Percentiles rank a stretch among this genome's conserved stretches.
phyloP scores from a whole-genome alignment of 2,888 invertebrate species.

The Andricus curvator region DNA sequence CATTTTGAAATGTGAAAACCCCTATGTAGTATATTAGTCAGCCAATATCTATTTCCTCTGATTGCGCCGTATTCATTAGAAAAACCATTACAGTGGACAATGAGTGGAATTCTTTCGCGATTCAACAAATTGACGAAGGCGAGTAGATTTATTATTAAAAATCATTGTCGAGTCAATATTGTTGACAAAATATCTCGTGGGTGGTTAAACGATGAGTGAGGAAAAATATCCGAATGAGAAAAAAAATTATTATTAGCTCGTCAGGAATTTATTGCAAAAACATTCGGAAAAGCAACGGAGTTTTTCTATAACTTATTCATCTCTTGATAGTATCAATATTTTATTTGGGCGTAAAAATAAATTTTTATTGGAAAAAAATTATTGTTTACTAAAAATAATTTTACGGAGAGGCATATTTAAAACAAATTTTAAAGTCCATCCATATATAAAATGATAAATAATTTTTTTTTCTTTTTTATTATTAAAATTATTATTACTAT shows the following conservation, averaged over 20 bases:
- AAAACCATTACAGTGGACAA: slow-evolving; percentile 64
- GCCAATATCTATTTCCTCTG: slow-evolving; percentile 24
- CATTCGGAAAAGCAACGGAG: neutral
- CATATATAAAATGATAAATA: no score
- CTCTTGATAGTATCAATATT: neutral
- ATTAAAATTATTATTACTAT: slow-evolving; percentile 58
- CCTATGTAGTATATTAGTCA: neutral
- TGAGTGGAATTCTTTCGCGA: slow-evolving; percentile 71
- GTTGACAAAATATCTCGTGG: slow-evolving; percentile 64
- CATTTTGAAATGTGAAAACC: no score
- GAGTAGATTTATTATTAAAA: slow-evolving; percentile 64
- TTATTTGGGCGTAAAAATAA: neutral
- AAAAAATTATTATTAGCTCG: slow-evolving; percentile 35
- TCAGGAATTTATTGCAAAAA: slow-evolving; percentile 28
- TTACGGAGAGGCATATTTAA: no score
- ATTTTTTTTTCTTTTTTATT: slow-evolving; percentile 15
- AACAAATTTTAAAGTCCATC: no score
- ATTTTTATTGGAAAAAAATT: neutral
- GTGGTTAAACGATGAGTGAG: slow-evolving; percentile 15
- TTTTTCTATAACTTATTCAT: neutral
- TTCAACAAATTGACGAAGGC: slow-evolving; percentile 67
- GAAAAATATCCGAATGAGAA: slow-evolving; percentile 21
- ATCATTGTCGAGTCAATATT: slow-evolving; percentile 59
- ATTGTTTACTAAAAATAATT: no score
- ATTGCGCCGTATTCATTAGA: slow-evolving; percentile 45